Percentiles rank a stretch among this genome's conserved stretches.
phyloP scores from a whole-genome alignment of 2,113 vertebrate species.

The Brachyhypopomus occidentalis region DNA sequence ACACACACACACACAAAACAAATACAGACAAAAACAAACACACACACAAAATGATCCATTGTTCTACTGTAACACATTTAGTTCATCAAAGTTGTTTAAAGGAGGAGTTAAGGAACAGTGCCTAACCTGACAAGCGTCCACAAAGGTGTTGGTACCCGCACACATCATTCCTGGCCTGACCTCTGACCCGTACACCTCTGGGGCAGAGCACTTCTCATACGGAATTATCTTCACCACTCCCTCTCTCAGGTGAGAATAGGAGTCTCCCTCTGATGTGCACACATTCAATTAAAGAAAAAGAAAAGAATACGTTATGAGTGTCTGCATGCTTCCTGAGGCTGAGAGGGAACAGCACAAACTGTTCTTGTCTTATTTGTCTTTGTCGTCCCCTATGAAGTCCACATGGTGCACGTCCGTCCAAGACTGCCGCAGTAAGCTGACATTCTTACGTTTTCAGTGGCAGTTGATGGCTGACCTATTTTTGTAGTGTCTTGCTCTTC shows the following conservation, averaged over 20 bases:
- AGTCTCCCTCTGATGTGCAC: conserved; percentile 67
- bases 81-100: background rate
- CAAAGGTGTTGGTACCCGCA: conserved; percentile 81
- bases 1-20: conserved; percentile 53
- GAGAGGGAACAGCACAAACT: too few relatives aligned
- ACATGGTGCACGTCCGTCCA: too few relatives aligned
- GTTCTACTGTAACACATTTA: background rate
- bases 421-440: too few relatives aligned
- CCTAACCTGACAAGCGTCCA: conserved; percentile 91
- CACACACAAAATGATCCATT: background rate
- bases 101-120: background rate
- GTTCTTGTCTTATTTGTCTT: too few relatives aligned
- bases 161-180: conserved; percentile 90
- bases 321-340: too few relatives aligned
- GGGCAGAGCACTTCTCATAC: conserved; percentile 78
- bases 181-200: conserved; percentile 84
- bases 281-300: conserved; percentile 6
- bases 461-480: too few relatives aligned
- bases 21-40: background rate
- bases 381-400: too few relatives aligned
- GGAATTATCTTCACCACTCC: conserved; percentile 78
- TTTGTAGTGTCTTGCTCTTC: too few relatives aligned
- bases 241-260: conserved; percentile 84
- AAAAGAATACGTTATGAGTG: background rate
- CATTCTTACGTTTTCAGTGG: too few relatives aligned